Conservation (phyloP, 1,140 invertebrate species). For the Spodoptera frugiperda region DNA sequence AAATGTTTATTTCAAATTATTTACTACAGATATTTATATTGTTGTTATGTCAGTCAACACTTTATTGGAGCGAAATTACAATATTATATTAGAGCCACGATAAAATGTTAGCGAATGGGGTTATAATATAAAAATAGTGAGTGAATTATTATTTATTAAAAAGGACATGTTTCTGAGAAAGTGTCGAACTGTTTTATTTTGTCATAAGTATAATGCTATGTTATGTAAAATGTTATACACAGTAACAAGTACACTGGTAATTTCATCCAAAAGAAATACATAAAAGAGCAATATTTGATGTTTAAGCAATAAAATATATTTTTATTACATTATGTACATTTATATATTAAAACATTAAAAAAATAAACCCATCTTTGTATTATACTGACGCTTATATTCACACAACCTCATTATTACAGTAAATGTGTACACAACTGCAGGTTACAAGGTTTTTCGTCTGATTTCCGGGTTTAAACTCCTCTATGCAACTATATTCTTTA, state of each 20-base stretch:
- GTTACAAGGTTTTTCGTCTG: too few species aligned
- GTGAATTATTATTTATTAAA: too few species aligned
- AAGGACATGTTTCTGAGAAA: too few species aligned
- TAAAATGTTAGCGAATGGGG: too few species aligned
- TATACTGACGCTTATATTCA: background rate
- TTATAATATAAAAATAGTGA: too few species aligned
- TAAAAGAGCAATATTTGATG: slow-evolving; percentile 38
- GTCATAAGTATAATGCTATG: background rate
- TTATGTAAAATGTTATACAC: background rate
- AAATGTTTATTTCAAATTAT: slow-evolving; percentile 3
- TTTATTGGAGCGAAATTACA: too few species aligned
- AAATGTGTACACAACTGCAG: too few species aligned
- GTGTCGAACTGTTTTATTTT: background rate
- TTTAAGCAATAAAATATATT: slow-evolving; percentile 48
- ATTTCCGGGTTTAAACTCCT: too few species aligned
- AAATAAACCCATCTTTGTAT: background rate
- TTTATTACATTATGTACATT: slow-evolving; percentile 42
- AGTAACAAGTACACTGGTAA: slow-evolving; percentile 21
- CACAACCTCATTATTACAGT: background rate
- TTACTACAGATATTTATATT: slow-evolving; percentile 3
- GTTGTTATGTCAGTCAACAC: background rate
- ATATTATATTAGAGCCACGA: too few species aligned
- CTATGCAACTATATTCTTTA: too few species aligned
- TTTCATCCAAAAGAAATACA: slow-evolving; percentile 5
- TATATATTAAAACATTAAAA: slow-evolving; percentile 34